These are phyloP conservation scores for Ectemnius lituratus DNA, from an alignment of 2,888 invertebrate genomes.

Conservation along the genomic window DNA sequence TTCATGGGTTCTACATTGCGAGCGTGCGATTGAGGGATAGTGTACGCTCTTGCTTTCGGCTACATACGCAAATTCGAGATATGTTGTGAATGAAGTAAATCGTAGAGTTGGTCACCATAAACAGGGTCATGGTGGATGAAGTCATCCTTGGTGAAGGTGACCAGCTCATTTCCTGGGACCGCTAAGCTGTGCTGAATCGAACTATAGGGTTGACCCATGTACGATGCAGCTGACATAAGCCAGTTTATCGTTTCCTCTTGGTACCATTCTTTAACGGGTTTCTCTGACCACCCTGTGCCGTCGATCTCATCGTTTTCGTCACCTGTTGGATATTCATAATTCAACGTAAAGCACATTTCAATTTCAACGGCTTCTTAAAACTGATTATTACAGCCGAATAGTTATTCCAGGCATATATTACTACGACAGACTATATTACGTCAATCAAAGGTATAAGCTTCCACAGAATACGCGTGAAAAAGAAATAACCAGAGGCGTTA, in stretches of 20 bases:
- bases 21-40: too few species aligned
- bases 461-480: too few species aligned
- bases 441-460: too few species aligned
- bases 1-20: too few species aligned
- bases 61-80: constrained; percentile 65
- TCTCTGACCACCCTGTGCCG: constrained; percentile 79
- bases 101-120: constrained; percentile 71
- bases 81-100: constrained; percentile 68
- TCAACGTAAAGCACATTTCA: neutral
- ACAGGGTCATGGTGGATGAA: constrained; percentile 69
- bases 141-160: constrained; percentile 65
- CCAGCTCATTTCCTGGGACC: constrained; percentile 69
- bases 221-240: constrained; percentile 73
- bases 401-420: too few species aligned
- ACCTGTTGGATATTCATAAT: constrained; percentile 48
- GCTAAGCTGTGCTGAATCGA: constrained; percentile 70
- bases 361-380: neutral
- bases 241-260: constrained; percentile 81
- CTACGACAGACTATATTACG: too few species aligned
- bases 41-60: too few species aligned
- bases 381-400: too few species aligned
- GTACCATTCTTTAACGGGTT: constrained; percentile 80
- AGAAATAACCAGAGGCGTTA: too few species aligned
- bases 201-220: constrained; percentile 68
- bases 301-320: constrained; percentile 66